phyloP scores from a whole-genome alignment of 2,797 vertebrate genomes.

The Fringilla coelebs region DNA sequence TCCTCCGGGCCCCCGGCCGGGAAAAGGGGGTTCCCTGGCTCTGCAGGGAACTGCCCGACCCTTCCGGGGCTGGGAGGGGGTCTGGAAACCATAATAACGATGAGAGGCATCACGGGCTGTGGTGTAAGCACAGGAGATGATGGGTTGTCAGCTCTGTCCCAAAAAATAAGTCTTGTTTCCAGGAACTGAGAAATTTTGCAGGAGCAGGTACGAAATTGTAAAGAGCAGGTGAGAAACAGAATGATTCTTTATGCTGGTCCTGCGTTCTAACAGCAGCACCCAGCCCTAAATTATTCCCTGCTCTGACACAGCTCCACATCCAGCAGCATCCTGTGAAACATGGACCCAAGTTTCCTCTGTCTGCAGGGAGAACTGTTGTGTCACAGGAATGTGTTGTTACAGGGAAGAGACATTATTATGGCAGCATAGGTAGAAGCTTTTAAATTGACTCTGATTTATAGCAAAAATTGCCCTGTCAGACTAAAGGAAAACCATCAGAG shows the following conservation, averaged over 20 bases:
- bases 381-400: fast-evolving
- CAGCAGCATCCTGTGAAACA: background rate
- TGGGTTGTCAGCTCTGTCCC: background rate
- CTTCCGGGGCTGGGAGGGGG: background rate
- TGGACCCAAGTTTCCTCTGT: background rate
- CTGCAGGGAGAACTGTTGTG: background rate
- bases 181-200: background rate
- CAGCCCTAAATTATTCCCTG: background rate
- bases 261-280: background rate
- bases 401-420: background rate
- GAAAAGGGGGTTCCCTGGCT: background rate
- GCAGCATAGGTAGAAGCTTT: background rate
- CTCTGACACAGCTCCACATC: background rate
- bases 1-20: background rate
- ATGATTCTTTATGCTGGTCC: background rate
- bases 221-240: background rate
- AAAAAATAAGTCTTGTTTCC: background rate
- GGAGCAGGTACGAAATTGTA: background rate
- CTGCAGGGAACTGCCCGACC: background rate
- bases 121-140: background rate
- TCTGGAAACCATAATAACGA: background rate
- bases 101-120: background rate
- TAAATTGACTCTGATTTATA: background rate
- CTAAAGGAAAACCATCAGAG: background rate
- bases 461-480: background rate